Evolutionary conservation across 2,888 invertebrate species (phyloP), one percentile per base, ranked within the genome.

Genomic region (Ecliptopera silaceata): DNA sequence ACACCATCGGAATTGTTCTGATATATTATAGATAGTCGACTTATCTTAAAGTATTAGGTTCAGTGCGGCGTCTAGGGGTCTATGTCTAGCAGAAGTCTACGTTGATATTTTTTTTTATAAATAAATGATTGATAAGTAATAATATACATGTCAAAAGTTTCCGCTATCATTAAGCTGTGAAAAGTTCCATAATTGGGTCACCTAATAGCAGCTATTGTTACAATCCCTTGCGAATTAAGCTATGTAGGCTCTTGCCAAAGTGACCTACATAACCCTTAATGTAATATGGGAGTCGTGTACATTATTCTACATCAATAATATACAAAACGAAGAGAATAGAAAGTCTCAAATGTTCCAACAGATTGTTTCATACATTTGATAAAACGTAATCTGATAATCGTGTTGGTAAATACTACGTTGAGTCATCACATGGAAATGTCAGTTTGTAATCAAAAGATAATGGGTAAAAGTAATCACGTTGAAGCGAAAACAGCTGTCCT

Each of bases 121-220:
- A 8, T 26, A 26, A 26, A 26, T 26, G 26, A n/a, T n/a, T n/a
- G n/a, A n/a, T n/a, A n/a, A n/a, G n/a, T n/a, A n/a, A n/a, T 4
- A 52, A 56, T 59, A 41, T 43, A 50, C 56, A 50, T 42, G 52
- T 48, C 50, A 43, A 39, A 39, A 18, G 52, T 56, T 59, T 67
- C 61, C 60, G 59, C 50, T 54, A 53, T 52, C 53, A 56, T 48
- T 59, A 62, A 61, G 53, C 46, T 59, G 60, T 57, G 56, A 62
- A 61, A 64, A 58, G 46, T 61, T 29, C 43, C 42, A 56, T 71
- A 71, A 74, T 68, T 65, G 63, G 61, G 63, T 68, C 66, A 65
- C 50, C 64, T 72, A 71, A 73, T 72, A 62, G 68, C 65, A 59
- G 62, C 64, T 64, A 66, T 67, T 71, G 54, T 69, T 54, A 61